A percentile compares a stretch with the other conserved stretches of the same genome.
phyloP scores from a whole-genome alignment of 2,888 invertebrate genomes.

The Megalurothrips usitatus region DNA sequence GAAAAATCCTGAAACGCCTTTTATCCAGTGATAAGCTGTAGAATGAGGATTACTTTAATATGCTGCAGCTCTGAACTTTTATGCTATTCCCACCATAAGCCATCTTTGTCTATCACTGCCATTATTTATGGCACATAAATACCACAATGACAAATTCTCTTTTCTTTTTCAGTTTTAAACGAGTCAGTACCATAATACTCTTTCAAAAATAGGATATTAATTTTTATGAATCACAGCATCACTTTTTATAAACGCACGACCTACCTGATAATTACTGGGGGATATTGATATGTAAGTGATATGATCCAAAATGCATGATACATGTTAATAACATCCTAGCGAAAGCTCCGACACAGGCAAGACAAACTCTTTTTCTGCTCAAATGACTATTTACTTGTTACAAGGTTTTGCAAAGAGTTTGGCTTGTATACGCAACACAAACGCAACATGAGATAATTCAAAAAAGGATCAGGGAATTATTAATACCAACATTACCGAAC shows the following conservation, averaged over 20 bases:
- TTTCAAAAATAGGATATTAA: background rate
- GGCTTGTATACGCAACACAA: no score
- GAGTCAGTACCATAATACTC: background rate
- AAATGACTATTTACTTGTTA: background rate
- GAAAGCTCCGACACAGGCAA: background rate
- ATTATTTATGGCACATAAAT: conserved; percentile 13
- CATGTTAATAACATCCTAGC: conserved; percentile 27
- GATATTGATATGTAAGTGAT: background rate
- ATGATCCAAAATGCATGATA: conserved; percentile 11
- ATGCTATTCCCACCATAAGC: no score
- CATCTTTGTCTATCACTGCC: no score
- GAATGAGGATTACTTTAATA: background rate
- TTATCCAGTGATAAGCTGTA: conserved; percentile 21
- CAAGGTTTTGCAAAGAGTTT: background rate
- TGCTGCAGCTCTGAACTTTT: no score
- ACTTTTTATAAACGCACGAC: background rate
- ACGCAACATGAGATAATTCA: no score
- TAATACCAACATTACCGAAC: no score
- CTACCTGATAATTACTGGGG: background rate
- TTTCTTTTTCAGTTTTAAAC: background rate
- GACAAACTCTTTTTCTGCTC: conserved; percentile 9
- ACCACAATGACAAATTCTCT: conserved; percentile 31
- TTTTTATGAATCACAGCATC: background rate
- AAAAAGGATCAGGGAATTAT: no score
- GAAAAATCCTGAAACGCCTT: conserved; percentile 30